phyloP scores from a whole-genome alignment of 1,140 invertebrate genomes.

The Brachionus koreanus region DNA sequence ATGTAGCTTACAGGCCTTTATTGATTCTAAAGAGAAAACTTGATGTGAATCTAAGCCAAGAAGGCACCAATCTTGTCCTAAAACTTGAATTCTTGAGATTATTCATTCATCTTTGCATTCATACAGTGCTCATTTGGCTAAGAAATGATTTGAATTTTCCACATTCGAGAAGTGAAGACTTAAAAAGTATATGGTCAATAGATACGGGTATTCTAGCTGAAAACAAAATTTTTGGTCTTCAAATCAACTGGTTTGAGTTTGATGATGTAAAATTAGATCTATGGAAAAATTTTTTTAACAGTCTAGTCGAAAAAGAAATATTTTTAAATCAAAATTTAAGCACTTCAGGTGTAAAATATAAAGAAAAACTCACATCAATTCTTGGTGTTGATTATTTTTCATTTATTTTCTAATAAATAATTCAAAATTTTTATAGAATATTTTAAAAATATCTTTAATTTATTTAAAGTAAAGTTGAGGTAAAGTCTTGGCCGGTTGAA shows the following conservation, averaged over 20 bases:
- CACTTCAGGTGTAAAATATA: not conserved
- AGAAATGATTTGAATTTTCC: not conserved
- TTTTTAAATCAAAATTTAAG: not conserved
- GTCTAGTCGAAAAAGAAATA: not conserved
- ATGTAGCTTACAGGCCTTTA: not conserved
- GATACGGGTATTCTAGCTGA: not conserved
- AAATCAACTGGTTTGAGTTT: not conserved
- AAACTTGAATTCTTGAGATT: not conserved
- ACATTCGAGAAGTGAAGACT: not conserved
- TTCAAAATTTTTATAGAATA: too few species aligned
- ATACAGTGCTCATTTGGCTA: not conserved
- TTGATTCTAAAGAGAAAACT: not conserved
- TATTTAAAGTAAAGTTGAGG: too few species aligned
- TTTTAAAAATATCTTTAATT: too few species aligned
- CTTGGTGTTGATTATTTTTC: not conserved
- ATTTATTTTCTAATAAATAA: not conserved
- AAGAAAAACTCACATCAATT: not conserved
- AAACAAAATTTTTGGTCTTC: not conserved
- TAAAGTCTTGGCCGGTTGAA: too few species aligned
- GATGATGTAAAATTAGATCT: not conserved
- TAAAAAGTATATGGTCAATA: not conserved
- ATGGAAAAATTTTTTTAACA: not conserved
- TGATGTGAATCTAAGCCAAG: not conserved
- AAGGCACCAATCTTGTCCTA: not conserved
- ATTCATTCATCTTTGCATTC: not conserved